phyloP scores from a whole-genome alignment of 2,797 vertebrate genomes.

The Tapera naevia region DNA sequence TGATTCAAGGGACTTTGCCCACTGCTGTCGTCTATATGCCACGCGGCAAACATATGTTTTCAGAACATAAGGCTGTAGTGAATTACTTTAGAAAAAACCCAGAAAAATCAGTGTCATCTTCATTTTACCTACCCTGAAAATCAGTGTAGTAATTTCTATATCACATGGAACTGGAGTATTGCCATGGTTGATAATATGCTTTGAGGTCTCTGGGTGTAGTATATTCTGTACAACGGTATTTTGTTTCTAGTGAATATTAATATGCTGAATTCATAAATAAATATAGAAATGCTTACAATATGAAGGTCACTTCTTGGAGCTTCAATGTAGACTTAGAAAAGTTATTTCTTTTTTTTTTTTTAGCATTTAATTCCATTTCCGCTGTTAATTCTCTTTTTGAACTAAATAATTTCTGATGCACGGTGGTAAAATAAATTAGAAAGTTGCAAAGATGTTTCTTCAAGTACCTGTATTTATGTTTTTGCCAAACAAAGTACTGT shows the following conservation, averaged over 20 bases:
- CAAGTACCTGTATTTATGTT: constrained; percentile 4
- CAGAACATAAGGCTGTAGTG: not conserved
- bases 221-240: not conserved
- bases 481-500: constrained; percentile 9
- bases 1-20: not conserved
- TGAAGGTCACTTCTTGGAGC: not conserved
- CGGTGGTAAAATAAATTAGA: constrained; percentile 63
- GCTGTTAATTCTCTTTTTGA: not conserved
- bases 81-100: not conserved
- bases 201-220: not conserved
- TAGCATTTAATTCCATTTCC: constrained; percentile 2
- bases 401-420: constrained; percentile 46
- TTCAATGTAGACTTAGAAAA: not conserved
- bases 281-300: too few relatives aligned
- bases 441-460: constrained; percentile 38
- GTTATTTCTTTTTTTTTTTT: not conserved
- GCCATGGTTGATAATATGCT: not conserved
- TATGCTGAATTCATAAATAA: too few relatives aligned
- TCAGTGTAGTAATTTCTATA: rapidly evolving
- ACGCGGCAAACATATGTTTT: not conserved
- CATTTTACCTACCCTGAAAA: not conserved
- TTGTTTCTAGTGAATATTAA: not conserved
- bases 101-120: not conserved
- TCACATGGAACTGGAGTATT: not conserved
- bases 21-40: not conserved